Conservation (phyloP, 1,140 invertebrate species). For the Aporrectodea caliginosa region DNA sequence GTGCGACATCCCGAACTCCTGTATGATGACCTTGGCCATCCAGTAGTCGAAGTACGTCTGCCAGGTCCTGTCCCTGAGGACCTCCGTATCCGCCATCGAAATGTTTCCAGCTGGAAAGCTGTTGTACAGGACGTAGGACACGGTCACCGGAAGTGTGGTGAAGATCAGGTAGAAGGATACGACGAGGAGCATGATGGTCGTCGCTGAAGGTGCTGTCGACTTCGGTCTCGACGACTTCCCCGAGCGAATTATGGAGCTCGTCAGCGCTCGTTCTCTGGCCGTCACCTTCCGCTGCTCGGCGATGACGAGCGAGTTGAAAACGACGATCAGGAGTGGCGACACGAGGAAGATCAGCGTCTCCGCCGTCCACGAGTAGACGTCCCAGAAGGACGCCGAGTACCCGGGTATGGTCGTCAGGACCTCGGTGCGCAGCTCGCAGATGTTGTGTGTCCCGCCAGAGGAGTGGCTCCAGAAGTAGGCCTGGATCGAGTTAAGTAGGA, state of each 20-base stretch:
- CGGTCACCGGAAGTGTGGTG: constrained; percentile 48
- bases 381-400: neutral
- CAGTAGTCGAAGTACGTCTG: constrained; percentile 43
- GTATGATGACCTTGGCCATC: constrained; percentile 41
- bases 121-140: constrained; percentile 44
- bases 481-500: constrained; percentile 38
- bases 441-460: neutral
- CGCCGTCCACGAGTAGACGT: constrained; percentile 31
- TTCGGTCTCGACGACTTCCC: neutral
- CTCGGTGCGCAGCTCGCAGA: neutral
- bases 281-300: neutral
- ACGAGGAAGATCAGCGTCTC: constrained; percentile 47
- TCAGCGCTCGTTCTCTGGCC: neutral
- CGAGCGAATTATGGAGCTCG: neutral
- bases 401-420: neutral
- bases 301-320: constrained; percentile 21
- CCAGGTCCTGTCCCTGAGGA: constrained; percentile 45
- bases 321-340: constrained; percentile 38
- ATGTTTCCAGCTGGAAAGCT: constrained; percentile 35
- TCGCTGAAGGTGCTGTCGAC: constrained; percentile 37
- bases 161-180: constrained; percentile 54
- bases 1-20: constrained; percentile 52
- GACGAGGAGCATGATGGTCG: constrained; percentile 48
- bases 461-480: constrained; percentile 34
- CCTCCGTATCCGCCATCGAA: constrained; percentile 46